Evolutionary conservation across 2,888 invertebrate genomes (phyloP).

Genomic region (Cacoxenus indagator): DNA sequence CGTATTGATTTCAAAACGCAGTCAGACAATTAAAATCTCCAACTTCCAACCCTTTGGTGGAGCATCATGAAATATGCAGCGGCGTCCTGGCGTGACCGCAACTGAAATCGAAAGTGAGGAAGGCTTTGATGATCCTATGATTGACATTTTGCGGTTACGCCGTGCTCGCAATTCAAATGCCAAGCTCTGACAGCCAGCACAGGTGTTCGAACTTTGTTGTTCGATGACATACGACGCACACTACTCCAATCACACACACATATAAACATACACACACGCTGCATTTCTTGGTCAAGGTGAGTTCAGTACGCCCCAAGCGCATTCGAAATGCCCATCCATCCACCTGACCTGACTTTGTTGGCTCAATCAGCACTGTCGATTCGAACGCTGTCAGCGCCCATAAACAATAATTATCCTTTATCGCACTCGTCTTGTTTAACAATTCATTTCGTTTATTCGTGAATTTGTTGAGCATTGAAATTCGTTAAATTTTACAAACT

Average conservation of each 20-base stretch:
- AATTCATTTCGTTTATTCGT: constrained; percentile 50
- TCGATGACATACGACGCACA: neutral
- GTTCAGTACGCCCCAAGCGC: neutral
- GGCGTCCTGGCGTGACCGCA: constrained; percentile 22
- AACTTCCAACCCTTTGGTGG: neutral
- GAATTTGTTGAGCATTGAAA: constrained; percentile 39
- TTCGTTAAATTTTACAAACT: constrained; percentile 54
- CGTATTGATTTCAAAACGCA: neutral
- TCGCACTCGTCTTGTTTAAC: constrained; percentile 42
- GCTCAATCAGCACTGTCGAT: neutral
- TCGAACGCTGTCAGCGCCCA: neutral
- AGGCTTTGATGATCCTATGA: constrained; percentile 39
- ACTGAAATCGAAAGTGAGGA: constrained; percentile 33
- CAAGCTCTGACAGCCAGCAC: constrained; percentile 30
- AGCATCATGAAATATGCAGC: constrained; percentile 53
- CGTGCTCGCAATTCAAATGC: constrained; percentile 35
- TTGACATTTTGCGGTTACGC: constrained; percentile 63
- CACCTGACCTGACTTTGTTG: neutral
- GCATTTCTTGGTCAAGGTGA: constrained; percentile 3
- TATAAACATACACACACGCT: neutral
- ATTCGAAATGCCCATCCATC: neutral
- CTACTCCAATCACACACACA: neutral
- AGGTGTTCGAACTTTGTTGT: constrained; percentile 32
- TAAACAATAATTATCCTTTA: constrained; percentile 1
- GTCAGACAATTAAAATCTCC: neutral